Evolutionary conservation across 2,888 invertebrate genomes (phyloP).

Genomic region (Agriopis aurantiaria): DNA sequence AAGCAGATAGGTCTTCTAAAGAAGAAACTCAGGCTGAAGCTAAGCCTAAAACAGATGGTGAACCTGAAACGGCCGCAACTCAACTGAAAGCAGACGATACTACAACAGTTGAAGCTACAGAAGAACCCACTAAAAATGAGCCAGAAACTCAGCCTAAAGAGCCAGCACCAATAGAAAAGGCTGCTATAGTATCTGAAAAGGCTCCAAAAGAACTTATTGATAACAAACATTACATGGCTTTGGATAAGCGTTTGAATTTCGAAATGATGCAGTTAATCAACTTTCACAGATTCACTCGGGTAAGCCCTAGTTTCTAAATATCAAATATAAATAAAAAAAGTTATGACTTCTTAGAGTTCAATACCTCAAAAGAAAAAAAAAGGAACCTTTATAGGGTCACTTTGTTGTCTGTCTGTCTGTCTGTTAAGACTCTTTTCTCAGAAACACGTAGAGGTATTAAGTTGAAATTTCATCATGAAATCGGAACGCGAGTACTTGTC

Average conservation of each 20-base stretch:
- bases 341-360: no score
- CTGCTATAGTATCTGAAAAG: no score
- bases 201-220: slow-evolving; percentile 2
- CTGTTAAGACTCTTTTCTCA: no score
- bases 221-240: slow-evolving; percentile 16
- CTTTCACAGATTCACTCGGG: slow-evolving; percentile 53
- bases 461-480: no score
- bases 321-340: neutral
- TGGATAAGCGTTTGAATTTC: slow-evolving; percentile 36
- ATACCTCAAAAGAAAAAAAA: no score
- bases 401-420: no score
- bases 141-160: neutral
- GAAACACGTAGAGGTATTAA: no score
- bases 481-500: no score
- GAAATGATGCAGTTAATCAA: slow-evolving; percentile 56
- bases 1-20: neutral
- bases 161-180: neutral
- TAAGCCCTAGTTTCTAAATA: slow-evolving; percentile 48
- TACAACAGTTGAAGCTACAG: neutral
- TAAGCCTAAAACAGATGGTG: neutral
- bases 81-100: neutral
- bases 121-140: neutral
- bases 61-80: neutral
- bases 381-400: no score
- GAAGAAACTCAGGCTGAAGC: neutral